Percentiles rank a stretch among this genome's conserved stretches.
phyloP scores from a whole-genome alignment of 1,140 invertebrate genomes.

The Pseudobourletiella spinata region DNA sequence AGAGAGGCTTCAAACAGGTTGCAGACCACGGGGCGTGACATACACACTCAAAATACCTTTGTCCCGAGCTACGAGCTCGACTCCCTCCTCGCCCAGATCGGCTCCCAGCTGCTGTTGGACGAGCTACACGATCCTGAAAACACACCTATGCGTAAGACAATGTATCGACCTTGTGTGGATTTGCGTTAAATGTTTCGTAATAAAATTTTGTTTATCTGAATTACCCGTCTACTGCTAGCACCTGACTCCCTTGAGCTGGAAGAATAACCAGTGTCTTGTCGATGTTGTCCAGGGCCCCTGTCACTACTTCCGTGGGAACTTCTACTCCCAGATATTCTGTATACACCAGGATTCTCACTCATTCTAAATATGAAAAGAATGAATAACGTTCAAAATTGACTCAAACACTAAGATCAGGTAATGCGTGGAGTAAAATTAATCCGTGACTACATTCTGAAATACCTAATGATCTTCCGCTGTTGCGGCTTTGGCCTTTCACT shows the following conservation, averaged over 20 bases:
- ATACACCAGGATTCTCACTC: conserved; percentile 34
- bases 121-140: conserved; percentile 6
- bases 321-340: conserved; percentile 34
- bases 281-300: conserved; percentile 16
- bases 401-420: too few relatives aligned
- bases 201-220: too few relatives aligned
- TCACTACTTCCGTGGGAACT: conserved; percentile 31
- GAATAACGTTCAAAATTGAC: too few relatives aligned
- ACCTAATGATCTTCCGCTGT: too few relatives aligned
- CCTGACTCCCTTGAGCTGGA: conserved; percentile 34
- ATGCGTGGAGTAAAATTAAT: too few relatives aligned
- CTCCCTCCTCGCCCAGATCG: neutral
- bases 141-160: too few relatives aligned
- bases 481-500: conserved; percentile 24
- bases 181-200: too few relatives aligned
- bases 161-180: too few relatives aligned
- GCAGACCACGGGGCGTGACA: too few relatives aligned
- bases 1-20: too few relatives aligned
- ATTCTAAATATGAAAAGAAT: conserved; percentile 24
- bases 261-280: conserved; percentile 35
- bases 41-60: conserved; percentile 17
- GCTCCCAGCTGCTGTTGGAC: neutral
- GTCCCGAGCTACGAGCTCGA: conserved; percentile 11
- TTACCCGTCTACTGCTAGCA: neutral
- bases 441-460: too few relatives aligned